Evolutionary conservation across 2,888 invertebrate species (phyloP), one percentile per base, ranked within the genome.

Genomic region (Saturnia pavonia): DNA sequence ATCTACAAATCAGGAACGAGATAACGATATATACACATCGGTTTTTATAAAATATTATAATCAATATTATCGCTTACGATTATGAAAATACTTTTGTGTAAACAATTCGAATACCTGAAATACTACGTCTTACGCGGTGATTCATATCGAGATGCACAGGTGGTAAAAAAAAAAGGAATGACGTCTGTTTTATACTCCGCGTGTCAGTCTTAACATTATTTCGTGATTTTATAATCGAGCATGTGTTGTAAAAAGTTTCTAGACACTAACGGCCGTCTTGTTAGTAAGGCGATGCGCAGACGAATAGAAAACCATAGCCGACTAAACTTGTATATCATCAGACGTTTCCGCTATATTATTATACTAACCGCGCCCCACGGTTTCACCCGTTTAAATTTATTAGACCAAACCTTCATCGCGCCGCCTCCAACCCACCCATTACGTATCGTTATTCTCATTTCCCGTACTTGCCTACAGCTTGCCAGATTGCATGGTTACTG

Each of bases 221-320:
- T 77, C 77, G 74, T 74, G 73, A 78, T 80, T 82, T 82, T 78
- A 78, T 72, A 75, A 70, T 77, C 77, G 74, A 78, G 78, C 76
- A 76, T 79, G 57, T 63, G 70, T 60, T 70, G 48, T 63, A 63
- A 68, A 68, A 68, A 66, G 70, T 25, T 70, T 66, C 25, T 66
- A 51, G 70, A 70, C 70, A 70, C 66, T 70, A 70, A 70, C 51
- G 70, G 66, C 42, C 40, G 40, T 48, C 66, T 70, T 70, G 70
- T 70, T 70, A 70, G 66, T 51, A 63, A 51, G 45, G 51, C 51
- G 70, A 66, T 66, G 51, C 51, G 48, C 40, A 48, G 40, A 65
- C 40, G 65, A 40, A 40, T 34, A n/a, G 65, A 65, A 65, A 65
- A 65, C 63, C 63, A n/a, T 54, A 54, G 25, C 27, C 34, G 63